Percentiles rank a stretch among this genome's conserved stretches.
phyloP scores from a whole-genome alignment of 2,797 vertebrate genomes.

The Lacerta viridis region DNA sequence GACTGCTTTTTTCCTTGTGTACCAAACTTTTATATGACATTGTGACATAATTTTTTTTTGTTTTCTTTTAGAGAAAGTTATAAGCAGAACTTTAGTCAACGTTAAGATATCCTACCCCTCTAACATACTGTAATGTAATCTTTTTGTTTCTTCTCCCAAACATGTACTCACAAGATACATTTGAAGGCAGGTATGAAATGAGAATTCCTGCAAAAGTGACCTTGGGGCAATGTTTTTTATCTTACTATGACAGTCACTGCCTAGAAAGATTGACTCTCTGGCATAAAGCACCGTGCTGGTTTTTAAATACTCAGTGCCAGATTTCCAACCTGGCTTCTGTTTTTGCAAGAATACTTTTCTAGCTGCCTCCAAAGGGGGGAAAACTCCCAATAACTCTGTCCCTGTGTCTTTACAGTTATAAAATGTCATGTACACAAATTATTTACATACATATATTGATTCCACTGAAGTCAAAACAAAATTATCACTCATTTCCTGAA shows the following conservation, averaged over 20 bases:
- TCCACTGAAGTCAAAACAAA: neutral
- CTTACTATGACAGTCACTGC: slow-evolving; percentile 72
- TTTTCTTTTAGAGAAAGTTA: neutral
- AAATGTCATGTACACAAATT: slow-evolving; percentile 3
- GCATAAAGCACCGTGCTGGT: slow-evolving; percentile 48
- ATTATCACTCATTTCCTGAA: neutral
- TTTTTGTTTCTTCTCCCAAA: slow-evolving; percentile 54
- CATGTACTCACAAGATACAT: slow-evolving; percentile 78
- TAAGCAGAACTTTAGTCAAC: neutral
- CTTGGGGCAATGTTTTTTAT: slow-evolving; percentile 76
- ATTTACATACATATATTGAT: slow-evolving; percentile 41
- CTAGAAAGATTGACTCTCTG: slow-evolving; percentile 73
- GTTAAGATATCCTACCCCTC: slow-evolving; percentile 30
- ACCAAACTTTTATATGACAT: neutral
- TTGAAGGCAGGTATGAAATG: slow-evolving; percentile 75
- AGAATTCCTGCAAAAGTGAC: slow-evolving; percentile 76
- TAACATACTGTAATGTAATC: slow-evolving; percentile 38
- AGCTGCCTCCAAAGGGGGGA: neutral
- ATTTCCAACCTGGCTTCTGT: slow-evolving; percentile 57
- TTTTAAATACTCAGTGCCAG: slow-evolving; percentile 51
- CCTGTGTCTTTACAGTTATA: neutral
- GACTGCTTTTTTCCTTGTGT: neutral
- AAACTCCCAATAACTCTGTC: neutral
- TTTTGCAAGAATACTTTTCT: slow-evolving; percentile 60
- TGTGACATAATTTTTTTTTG: neutral